These are phyloP conservation scores for Phylloscopus trochiloides DNA, from an alignment of 2,113 vertebrate species.

Conservation along the genomic window DNA sequence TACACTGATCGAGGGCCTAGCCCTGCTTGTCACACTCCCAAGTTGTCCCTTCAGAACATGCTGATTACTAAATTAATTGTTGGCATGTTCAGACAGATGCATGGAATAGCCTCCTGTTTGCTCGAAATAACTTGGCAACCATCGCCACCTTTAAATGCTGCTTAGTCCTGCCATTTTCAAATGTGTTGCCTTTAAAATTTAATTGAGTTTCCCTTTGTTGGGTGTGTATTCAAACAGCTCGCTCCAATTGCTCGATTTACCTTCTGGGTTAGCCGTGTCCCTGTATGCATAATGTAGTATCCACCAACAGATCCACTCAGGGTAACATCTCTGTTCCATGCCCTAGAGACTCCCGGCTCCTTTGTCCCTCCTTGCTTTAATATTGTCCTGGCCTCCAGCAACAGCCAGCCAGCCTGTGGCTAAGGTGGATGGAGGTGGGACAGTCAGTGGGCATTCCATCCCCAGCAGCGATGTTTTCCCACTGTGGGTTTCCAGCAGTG, in stretches of 20 bases:
- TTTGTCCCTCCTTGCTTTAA: neutral
- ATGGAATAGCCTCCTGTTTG: neutral
- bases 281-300: neutral
- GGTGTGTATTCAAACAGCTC: neutral
- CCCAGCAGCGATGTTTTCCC: neutral
- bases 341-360: neutral
- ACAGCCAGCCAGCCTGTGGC: accelerated
- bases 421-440: neutral
- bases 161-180: neutral
- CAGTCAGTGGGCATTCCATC: neutral
- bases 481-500: neutral
- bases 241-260: neutral
- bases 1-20: neutral
- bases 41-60: neutral
- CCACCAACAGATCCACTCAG: neutral
- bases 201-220: slow-evolving; percentile 6
- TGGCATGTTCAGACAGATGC: neutral
- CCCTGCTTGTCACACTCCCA: neutral
- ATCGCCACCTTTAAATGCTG: neutral
- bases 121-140: neutral
- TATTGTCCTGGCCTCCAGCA: neutral
- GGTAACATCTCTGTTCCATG: neutral
- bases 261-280: neutral
- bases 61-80: slow-evolving; percentile 17
- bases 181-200: slow-evolving; percentile 4